phyloP scores from a whole-genome alignment of 2,113 vertebrate species.

The Colistium nudipinnis region DNA sequence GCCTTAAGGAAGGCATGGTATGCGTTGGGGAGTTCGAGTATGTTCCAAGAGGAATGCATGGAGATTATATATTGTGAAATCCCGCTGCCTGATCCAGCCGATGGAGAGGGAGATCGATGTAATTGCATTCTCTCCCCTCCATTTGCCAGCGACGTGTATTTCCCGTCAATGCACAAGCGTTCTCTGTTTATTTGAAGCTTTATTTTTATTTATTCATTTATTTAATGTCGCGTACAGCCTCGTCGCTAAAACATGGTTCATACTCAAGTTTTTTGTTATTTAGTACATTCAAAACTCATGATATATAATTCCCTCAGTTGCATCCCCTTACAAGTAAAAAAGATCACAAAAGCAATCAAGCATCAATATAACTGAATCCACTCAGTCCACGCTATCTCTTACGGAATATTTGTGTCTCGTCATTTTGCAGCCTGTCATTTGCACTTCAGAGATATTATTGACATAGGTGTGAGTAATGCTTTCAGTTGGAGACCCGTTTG shows the following conservation, averaged over 20 bases:
- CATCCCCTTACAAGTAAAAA: neutral
- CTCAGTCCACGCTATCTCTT: slow-evolving; percentile 14
- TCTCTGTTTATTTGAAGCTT: neutral
- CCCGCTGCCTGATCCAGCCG: slow-evolving; percentile 10
- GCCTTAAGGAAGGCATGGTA: slow-evolving; percentile 53
- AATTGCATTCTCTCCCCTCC: neutral
- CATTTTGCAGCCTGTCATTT: slow-evolving; percentile 1
- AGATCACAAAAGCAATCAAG: neutral
- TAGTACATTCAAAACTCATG: too few species aligned
- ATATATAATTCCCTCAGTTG: neutral
- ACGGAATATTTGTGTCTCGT: slow-evolving; percentile 26
- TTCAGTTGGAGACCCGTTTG: slow-evolving; percentile 9
- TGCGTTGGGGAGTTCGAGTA: slow-evolving; percentile 28
- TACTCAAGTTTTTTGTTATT: too few species aligned
- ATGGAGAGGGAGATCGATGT: slow-evolving; percentile 19
- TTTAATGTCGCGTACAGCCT: too few species aligned
- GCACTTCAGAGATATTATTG: slow-evolving; percentile 7
- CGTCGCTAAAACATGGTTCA: too few species aligned
- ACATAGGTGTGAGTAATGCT: slow-evolving; percentile 53
- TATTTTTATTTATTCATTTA: too few species aligned
- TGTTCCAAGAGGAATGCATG: slow-evolving; percentile 42
- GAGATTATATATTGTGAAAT: slow-evolving; percentile 32
- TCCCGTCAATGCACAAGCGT: neutral
- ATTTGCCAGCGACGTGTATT: neutral
- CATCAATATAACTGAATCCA: slow-evolving; percentile 21